Percentiles rank a stretch among this genome's conserved stretches.
Evolutionary conservation across 2,888 invertebrate genomes (phyloP).

Genomic region (Epirrita christyi): DNA sequence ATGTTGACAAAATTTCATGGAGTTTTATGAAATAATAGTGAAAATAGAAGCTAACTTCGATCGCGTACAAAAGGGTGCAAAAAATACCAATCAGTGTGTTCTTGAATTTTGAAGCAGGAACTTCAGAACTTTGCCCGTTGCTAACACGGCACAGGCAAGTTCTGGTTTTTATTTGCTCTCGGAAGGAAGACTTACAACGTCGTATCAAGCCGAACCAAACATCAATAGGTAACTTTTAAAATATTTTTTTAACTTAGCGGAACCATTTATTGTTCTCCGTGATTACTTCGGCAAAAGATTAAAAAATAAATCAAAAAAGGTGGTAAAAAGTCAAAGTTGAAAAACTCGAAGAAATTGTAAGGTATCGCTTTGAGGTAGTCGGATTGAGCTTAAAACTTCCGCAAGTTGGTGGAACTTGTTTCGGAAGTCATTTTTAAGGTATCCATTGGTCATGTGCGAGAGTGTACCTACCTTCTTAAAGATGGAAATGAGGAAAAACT

Average conservation of each 20-base stretch:
- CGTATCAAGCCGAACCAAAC: slow-evolving; percentile 5
- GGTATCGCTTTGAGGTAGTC: slow-evolving; percentile 12
- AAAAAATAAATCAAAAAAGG: background rate
- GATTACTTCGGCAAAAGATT: slow-evolving; percentile 20
- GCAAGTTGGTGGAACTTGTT: background rate
- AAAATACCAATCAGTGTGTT: background rate
- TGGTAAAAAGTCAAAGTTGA: slow-evolving; percentile 1
- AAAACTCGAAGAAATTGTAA: slow-evolving; percentile 1
- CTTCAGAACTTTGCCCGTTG: slow-evolving; percentile 4
- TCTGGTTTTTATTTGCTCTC: slow-evolving; percentile 1
- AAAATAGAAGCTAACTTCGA: too few relatives aligned
- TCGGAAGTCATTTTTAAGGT: background rate
- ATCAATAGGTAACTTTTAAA: background rate
- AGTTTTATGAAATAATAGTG: too few relatives aligned
- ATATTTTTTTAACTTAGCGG: slow-evolving; percentile 6
- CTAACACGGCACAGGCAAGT: background rate
- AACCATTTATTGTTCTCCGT: slow-evolving; percentile 14
- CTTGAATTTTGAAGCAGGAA: background rate
- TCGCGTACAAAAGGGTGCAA: too few relatives aligned
- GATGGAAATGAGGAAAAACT: too few relatives aligned
- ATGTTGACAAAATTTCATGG: too few relatives aligned
- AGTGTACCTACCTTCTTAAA: too few relatives aligned
- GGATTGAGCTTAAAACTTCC: slow-evolving; percentile 3
- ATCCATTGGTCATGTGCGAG: background rate
- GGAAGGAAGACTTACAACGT: slow-evolving; percentile 5